Base-by-base conservation (phyloP, 1,140 invertebrate genomes). In the Pachyrhynchus sulphureomaculatus region DNA sequence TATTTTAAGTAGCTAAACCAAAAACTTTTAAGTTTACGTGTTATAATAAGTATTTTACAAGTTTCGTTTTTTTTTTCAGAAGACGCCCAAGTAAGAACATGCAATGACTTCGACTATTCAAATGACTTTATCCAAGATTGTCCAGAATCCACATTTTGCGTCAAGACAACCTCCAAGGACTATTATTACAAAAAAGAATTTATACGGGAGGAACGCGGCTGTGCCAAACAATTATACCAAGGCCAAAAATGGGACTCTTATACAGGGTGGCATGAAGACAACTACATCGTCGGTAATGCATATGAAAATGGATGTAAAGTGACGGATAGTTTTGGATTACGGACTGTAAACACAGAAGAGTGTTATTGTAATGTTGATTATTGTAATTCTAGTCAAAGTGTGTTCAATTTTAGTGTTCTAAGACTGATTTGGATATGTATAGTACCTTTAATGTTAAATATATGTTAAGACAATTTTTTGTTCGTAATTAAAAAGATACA, bases 291-390 rank as follows among this genome's bases (percentile, higher is more conserved):
- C 4, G 18, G 24, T 2, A 17, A 54, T 12, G 59, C 59, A 1
- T 61, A 61, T 24, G 13, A 53, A 23, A 45, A 10, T 0, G 59
- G 39, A 2, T 61, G 59, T 41, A 45, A 33, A 15, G 36, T 10
- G 21, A 29, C 42, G 15, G 41, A 53, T 33, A 32, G 24, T 21
- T 45, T 21, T 18, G 59, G 59, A 12, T 13, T 45, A 13, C n/a
- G 49, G 10, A 23, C 29, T 2, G 5, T 41, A 12, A 17, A 61
- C 0, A 20, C 34, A 12, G 41, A 44, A 15, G 59, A 61, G 13
- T 61, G 59, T 47, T 61, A 45, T 23, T 61, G 59, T 47, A 39
- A 54, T 39, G 17, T 10, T 24, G 49, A 61, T 34, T n/a, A 54
- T 2, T 61, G 59, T 39, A 61, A 61, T 54, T 49, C 56, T 13